Evolutionary conservation across 2,888 invertebrate species (phyloP), one percentile per base, ranked within the genome.

Genomic region (Laothoe populi): DNA sequence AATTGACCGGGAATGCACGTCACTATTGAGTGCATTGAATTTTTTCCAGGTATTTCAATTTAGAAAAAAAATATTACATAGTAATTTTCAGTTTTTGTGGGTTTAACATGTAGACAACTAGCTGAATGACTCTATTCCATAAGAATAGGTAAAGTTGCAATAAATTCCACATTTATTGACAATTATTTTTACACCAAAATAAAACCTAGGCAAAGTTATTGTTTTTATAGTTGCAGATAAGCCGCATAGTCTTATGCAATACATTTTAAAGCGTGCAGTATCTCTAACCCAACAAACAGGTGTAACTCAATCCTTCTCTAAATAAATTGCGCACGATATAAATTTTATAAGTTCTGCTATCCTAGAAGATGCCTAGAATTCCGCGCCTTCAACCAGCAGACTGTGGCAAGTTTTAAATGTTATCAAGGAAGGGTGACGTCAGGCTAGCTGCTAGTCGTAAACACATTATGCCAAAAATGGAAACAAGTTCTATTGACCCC

Each of bases 1-100:
- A 76, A 74, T 77, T 70, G 71, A 72, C 70, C 68, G 71, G 66
- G 76, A 77, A 71, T 75, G 73, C 72, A 35, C 35, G 19, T 31
- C 26, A 16, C 31, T 31, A 31, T 31, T 16, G 19, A 35, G 11
- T 19, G 35, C 53, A 53, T 35, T 53, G 35, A 53, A 8, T 44
- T 44, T 19, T 49, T 31, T 53, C 26, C 49, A 24, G 26, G 16
- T 26, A 26, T n/a, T 26, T 44, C 11, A 42, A 40, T 2, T 16
- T 16, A 16, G 5, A n/a, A 8, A 42, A 16, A 38, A 10, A 13
- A 7, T 26, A 26, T 26, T 3, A 26, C 7, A 4, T 26, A 4
- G 26, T 26, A 3, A 26, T 7, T 26, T 4, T 3, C 16, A 23
- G 46, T 3, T 23, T 46, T 46, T 23, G 4, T n/a, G n/a, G n/a